Percentiles rank a stretch among this genome's conserved stretches.
These are phyloP conservation scores for Coreius guichenoti DNA, from an alignment of 2,797 vertebrate genomes.

Conservation along the genomic window DNA sequence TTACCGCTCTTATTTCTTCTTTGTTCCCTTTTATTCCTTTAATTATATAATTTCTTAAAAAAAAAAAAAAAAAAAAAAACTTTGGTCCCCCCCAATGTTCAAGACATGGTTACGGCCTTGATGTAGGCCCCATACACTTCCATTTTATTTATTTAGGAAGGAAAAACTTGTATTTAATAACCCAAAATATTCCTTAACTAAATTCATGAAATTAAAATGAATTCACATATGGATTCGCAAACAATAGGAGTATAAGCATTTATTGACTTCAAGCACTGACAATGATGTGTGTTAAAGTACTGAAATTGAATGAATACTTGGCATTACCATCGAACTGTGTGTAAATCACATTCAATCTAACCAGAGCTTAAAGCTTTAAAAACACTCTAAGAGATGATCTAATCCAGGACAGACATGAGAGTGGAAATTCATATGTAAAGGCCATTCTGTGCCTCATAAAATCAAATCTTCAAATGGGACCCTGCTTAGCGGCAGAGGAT, in stretches of 20 bases:
- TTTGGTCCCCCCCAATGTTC: too few relatives aligned
- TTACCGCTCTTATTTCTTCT: too few relatives aligned
- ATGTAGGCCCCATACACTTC: too few relatives aligned
- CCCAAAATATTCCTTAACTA: not conserved
- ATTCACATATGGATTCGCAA: not conserved
- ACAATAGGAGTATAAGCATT: not conserved
- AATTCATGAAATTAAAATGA: not conserved
- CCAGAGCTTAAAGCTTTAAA: slow-evolving; percentile 36
- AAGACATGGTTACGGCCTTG: too few relatives aligned
- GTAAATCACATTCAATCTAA: slow-evolving; percentile 33
- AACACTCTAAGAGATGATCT: slow-evolving; percentile 40
- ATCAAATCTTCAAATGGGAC: slow-evolving; percentile 48
- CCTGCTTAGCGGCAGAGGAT: slow-evolving; percentile 15
- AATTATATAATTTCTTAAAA: too few relatives aligned
- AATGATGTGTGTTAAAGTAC: slow-evolving; percentile 11
- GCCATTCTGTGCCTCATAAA: slow-evolving; percentile 43
- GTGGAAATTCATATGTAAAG: slow-evolving; percentile 38
- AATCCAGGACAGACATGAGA: slow-evolving; percentile 39
- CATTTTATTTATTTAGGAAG: not conserved
- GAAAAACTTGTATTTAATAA: not conserved
- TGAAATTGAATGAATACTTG: slow-evolving; percentile 22
- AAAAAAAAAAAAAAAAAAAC: too few relatives aligned
- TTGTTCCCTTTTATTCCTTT: too few relatives aligned
- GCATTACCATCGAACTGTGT: slow-evolving; percentile 14
- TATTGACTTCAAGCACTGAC: not conserved